Evolutionary conservation across 2,888 invertebrate species (phyloP), one percentile per base, ranked within the genome.

Genomic region (Sericinus montela): DNA sequence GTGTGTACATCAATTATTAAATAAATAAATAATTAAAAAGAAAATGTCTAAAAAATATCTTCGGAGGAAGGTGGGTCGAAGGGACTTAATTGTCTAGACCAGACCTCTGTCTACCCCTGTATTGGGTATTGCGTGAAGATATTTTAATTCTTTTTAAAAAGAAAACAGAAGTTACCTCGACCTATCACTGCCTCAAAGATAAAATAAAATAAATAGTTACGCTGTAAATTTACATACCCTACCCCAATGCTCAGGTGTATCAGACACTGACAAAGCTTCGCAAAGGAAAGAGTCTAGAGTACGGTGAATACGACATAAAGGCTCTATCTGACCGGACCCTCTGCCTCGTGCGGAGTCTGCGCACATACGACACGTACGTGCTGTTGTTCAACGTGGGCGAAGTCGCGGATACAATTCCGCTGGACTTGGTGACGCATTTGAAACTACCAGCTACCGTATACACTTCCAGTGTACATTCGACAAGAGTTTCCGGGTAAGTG

Each of bases 231-330:
- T n/a, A n/a, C n/a, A n/a, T n/a, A n/a, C n/a, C n/a, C n/a, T n/a
- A n/a, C 19, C 5, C 19, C 19, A 2, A 5, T 19, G 3, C 3
- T 2, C 56, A 85, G 84, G 80, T 92, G 0, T 93, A 92, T 59
- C 91, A 91, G 62, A 71, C 72, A 0, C 61, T 93, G 47, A 81
- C 87, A 0, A 60, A 69, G 1, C 69, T 92, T 0, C 90, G 92
- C 40, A 76, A 75, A 28, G 76, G 80, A 35, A 56, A 56, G 32
- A 50, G 59, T 1, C 52, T 84, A 1, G 63, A 60, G 3, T 62
- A 67, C 23, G 91, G 90, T 0, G 77, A 76, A n/a, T 72, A 83
- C 45, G 69, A 80, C 30, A 75, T 89, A 37, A 64, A 76, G 23
- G 77, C 84, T 0, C 54, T 85, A 1, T 72, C 84, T 0, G 73